phyloP scores from a whole-genome alignment of 2,888 invertebrate genomes.

The Patella pellucida region DNA sequence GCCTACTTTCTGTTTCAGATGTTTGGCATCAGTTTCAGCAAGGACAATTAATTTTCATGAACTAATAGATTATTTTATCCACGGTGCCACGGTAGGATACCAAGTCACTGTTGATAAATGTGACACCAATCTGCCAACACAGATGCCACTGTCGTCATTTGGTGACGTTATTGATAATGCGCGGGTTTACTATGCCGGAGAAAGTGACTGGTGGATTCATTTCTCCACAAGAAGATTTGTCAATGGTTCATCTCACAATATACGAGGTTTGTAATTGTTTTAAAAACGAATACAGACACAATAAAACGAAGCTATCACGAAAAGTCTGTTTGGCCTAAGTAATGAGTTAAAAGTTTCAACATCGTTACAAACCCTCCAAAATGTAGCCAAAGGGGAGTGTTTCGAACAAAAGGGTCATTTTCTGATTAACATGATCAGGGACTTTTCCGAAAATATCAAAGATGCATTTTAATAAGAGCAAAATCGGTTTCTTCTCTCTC shows the following conservation, averaged over 20 bases:
- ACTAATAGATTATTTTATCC: neutral
- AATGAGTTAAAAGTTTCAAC: too few relatives aligned
- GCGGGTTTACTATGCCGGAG: neutral
- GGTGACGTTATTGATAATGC: slow-evolving; percentile 9
- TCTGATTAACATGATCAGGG: too few relatives aligned
- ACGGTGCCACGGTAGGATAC: neutral
- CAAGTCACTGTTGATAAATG: neutral
- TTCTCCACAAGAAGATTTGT: neutral
- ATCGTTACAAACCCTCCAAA: too few relatives aligned
- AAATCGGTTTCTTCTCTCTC: too few relatives aligned
- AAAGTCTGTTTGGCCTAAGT: too few relatives aligned
- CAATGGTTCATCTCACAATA: neutral
- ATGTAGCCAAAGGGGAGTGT: too few relatives aligned
- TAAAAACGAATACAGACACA: too few relatives aligned
- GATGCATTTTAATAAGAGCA: too few relatives aligned
- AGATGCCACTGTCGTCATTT: neutral
- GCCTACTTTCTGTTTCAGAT: neutral
- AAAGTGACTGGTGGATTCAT: slow-evolving; percentile 6
- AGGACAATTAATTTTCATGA: neutral
- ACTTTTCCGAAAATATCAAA: too few relatives aligned
- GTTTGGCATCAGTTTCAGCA: neutral
- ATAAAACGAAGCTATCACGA: too few relatives aligned
- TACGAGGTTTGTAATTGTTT: neutral
- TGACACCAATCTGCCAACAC: neutral
- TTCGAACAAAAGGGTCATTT: too few relatives aligned